Evolutionary conservation across 2,113 vertebrate species (phyloP).

Genomic region (Theristicus caerulescens): DNA sequence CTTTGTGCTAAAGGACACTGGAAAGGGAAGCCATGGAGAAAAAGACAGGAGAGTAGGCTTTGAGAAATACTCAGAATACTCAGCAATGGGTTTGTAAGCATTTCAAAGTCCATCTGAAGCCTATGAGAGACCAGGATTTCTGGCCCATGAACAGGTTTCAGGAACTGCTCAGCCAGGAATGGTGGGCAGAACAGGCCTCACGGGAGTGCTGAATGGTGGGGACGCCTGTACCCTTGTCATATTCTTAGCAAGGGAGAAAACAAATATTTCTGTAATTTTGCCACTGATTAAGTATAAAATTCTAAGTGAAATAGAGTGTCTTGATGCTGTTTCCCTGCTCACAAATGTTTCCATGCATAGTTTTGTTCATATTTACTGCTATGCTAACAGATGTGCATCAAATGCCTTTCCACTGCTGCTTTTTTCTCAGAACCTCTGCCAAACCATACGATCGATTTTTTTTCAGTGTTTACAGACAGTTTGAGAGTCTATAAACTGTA

Average conservation of each 20-base stretch:
- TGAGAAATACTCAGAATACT: not conserved
- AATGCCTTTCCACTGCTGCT: not conserved
- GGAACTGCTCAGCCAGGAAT: not conserved
- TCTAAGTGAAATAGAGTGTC: not conserved
- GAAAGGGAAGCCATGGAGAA: not conserved
- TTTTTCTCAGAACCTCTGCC: slow-evolving; percentile 12
- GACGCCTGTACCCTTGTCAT: not conserved
- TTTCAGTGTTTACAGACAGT: not conserved
- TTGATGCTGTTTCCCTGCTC: not conserved
- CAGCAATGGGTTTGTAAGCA: not conserved
- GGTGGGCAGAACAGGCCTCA: not conserved
- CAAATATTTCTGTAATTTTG: not conserved
- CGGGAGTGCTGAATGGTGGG: not conserved
- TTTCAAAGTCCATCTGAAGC: not conserved
- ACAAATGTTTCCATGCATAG: not conserved
- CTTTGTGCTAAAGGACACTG: not conserved
- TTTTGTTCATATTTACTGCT: not conserved
- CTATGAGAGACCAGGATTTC: not conserved
- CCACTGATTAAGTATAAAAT: not conserved
- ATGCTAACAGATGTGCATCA: not conserved
- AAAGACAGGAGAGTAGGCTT: not conserved
- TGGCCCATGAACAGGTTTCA: not conserved
- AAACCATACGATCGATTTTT: not conserved
- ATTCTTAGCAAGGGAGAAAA: not conserved
- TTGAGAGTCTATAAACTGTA: not conserved